Percentiles rank a stretch among this genome's conserved stretches.
These are phyloP conservation scores for Sarcophaga subvicina DNA, from an alignment of 2,888 invertebrate species.

Conservation along the genomic window DNA sequence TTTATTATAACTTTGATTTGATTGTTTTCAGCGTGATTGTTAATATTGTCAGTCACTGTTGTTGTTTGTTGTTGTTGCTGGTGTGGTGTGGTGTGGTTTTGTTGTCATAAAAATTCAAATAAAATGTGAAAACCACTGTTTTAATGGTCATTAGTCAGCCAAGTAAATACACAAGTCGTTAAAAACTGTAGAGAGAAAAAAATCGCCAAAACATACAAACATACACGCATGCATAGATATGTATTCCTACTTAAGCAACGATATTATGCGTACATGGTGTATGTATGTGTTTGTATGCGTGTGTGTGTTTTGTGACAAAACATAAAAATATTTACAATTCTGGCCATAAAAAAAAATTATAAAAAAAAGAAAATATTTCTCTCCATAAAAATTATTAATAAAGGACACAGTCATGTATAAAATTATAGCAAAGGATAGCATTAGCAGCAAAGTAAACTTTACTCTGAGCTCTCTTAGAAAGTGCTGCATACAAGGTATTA, in stretches of 20 bases:
- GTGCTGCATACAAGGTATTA: too few relatives aligned
- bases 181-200: conserved; percentile 39
- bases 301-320: not conserved
- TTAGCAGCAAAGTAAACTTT: too few relatives aligned
- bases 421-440: too few relatives aligned
- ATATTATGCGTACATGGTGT: too few relatives aligned
- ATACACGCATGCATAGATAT: not conserved
- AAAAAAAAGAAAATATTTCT: conserved; percentile 2
- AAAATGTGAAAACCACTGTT: conserved; percentile 57
- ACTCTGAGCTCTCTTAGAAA: too few relatives aligned
- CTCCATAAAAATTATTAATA: too few relatives aligned
- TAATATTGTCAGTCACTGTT: conserved; percentile 35
- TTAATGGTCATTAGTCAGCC: conserved; percentile 67
- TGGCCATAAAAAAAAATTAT: not conserved
- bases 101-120: conserved; percentile 59
- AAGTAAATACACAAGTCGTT: conserved; percentile 17
- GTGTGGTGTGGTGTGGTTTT: conserved; percentile 2
- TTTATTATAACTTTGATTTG: conserved; percentile 8
- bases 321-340: not conserved
- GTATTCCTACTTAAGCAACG: not conserved
- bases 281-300: too few relatives aligned
- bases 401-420: too few relatives aligned
- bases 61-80: conserved; percentile 1
- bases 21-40: conserved; percentile 54
- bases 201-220: not conserved